Evolutionary conservation across 64 coral and sea anemone genomes (phyloP), one percentile per base, ranked within the genome.

Genomic region (Stylophora pistillata): DNA sequence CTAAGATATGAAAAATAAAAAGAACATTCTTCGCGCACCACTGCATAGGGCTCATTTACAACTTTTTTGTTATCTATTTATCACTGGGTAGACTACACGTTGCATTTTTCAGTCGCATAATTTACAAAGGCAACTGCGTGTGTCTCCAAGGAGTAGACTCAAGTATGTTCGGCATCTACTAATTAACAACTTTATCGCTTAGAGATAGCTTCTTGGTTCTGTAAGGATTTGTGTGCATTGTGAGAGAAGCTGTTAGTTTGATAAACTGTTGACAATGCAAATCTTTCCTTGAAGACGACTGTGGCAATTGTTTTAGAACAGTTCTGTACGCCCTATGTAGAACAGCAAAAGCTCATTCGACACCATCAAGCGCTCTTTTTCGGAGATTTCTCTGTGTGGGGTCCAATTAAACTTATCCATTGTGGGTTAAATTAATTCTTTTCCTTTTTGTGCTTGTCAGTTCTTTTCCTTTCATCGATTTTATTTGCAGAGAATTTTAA

Each of bases 91-190:
- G 31, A 10, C 30, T 65, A 13, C 41, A 34, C 30, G 63, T 82
- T 60, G 59, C 32, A 10, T 18, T 47, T 78, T 9, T 47, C 32
- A 53, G 62, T 37, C 69, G 28, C 32, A 18, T 82, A 65, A 33
- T 82, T 30, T 41, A 34, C 10, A 64, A 37, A 41, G 78, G 2
- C 53, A 64, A 64, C 30, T 31, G 62, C 58, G 64, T 79, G 15
- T 41, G 80, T 84, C 23, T 84, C 80, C 80, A 84, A 84, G 80
- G 80, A 69, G 61, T 53, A 63, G 32, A 37, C 30, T 53, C 32
- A 84, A 84, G 34, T 69, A 84, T 84, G 80, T 64, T 27, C 21
- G 80, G 80, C 69, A 84, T 84, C 75, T 84, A 84, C n/a, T 82
- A 64, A 82, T 64, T 32, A 82, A 82, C 55, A 59, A 76, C 20